Conservation (phyloP, 2,888 invertebrate genomes). For the Ischnura elegans region DNA sequence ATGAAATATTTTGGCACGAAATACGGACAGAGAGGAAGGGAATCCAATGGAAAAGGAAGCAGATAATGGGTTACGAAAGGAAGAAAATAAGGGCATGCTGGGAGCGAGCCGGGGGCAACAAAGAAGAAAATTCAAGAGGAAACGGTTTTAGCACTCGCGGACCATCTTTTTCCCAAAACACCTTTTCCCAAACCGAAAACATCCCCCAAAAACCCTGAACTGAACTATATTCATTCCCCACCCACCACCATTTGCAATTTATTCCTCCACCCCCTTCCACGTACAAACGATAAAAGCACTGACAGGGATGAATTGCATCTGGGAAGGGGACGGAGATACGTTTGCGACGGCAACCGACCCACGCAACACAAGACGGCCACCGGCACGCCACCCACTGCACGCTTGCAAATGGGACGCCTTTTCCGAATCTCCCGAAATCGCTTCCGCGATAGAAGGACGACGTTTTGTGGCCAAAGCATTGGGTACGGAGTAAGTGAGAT, state of each 20-base stretch:
- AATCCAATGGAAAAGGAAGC: neutral
- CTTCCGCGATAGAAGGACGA: slow-evolving; percentile 33
- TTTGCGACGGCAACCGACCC: neutral
- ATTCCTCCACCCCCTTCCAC: neutral
- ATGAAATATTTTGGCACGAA: neutral
- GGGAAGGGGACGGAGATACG: neutral
- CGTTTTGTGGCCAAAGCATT: neutral
- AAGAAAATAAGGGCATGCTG: neutral
- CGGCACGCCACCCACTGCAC: neutral
- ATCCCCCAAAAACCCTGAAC: neutral
- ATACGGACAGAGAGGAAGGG: no score
- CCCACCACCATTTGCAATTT: neutral
- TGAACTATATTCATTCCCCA: neutral
- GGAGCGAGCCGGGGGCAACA: neutral
- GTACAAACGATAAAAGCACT: neutral
- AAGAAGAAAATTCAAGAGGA: neutral
- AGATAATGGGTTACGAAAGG: neutral
- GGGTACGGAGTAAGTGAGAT: slow-evolving; percentile 25
- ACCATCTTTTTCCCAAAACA: slow-evolving; percentile 21
- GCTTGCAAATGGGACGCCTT: slow-evolving; percentile 52
- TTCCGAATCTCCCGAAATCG: slow-evolving; percentile 55
- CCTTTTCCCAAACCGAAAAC: neutral
- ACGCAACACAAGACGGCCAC: neutral
- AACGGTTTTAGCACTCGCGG: neutral
- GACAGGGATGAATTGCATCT: slow-evolving; percentile 56